Percentiles rank a stretch among this genome's conserved stretches.
Conservation (phyloP, 2,113 vertebrate genomes). For the Urocynchramus pylzowi region DNA sequence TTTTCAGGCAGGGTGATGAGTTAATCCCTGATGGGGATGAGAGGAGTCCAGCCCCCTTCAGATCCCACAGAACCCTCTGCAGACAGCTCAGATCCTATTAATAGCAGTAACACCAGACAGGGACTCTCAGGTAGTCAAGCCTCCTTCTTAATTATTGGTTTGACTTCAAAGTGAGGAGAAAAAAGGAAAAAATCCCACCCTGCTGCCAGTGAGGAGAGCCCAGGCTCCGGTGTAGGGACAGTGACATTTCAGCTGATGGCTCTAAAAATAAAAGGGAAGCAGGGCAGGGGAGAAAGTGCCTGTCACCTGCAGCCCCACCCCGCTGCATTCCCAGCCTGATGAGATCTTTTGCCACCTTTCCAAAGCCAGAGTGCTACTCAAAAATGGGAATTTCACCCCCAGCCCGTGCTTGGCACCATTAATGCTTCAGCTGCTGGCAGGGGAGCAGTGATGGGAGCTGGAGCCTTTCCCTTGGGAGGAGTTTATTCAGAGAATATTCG, state of each 20-base stretch:
- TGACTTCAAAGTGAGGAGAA: slow-evolving; percentile 39
- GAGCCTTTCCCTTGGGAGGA: background rate
- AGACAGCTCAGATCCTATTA: background rate
- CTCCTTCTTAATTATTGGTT: slow-evolving; percentile 26
- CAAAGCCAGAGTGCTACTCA: slow-evolving; percentile 6
- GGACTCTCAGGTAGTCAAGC: background rate
- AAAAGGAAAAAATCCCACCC: background rate
- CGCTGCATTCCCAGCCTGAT: background rate
- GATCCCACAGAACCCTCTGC: background rate
- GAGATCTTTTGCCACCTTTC: background rate
- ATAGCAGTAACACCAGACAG: background rate
- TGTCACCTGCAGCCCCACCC: background rate
- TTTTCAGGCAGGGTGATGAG: background rate
- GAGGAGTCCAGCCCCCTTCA: background rate
- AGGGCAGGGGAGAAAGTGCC: background rate
- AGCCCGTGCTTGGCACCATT: background rate
- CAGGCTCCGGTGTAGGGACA: background rate
- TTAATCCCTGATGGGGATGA: background rate
- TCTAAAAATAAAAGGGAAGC: slow-evolving; percentile 50
- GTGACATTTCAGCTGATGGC: slow-evolving; percentile 18
- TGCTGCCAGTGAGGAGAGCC: background rate
- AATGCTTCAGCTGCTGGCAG: background rate
- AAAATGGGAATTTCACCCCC: background rate
- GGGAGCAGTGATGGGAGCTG: background rate
- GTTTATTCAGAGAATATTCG: background rate